Base-by-base conservation (phyloP, 2,797 vertebrate species). In the Momotus momota region DNA sequence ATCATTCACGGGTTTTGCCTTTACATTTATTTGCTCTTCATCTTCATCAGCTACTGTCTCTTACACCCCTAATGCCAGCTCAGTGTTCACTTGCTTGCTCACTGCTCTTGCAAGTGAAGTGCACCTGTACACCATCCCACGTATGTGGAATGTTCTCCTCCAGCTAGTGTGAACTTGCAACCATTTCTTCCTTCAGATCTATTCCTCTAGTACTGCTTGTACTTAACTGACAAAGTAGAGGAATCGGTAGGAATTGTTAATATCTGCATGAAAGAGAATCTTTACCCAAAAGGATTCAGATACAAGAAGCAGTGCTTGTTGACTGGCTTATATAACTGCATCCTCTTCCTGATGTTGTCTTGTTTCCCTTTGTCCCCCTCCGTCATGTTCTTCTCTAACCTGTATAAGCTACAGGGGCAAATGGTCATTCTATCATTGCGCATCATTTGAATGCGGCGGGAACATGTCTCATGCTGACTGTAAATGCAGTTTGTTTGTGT, bases 31-130 rank as follows among this genome's bases (percentile, higher is more conserved):
- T 90, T 88, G 60, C 49, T 90, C 29, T 92, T 80, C 43, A 38
- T 93, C 54, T 72, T 80, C 60, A 51, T 81, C 48, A 61, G 41
- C 78, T 82, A 18, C 86, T 81, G 70, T 91, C 45, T 94, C 41
- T 88, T 81, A 45, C 15, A 25, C 25, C 38, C 46, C 6, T 86
- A 81, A 77, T 67, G n/a, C 70, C 51, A 80, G 17, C 70, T 60
- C 6, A 2, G 16, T 69, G 35, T 80, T 96, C 73, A 64, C 60
- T 38, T 88, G 77, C 70, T 81, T 86, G 51, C 88, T 91, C 46
- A 31, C 70, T 88, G 3, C 45, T 88, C 22, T 82, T 90, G 51
- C 73, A 73, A 94, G 85, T 60, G 73, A 52, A 0, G 2, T 65
- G 45, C 45, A 27, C 54, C 46, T 77, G 29, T 61, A 51, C 27